phyloP scores from a whole-genome alignment of 2,888 invertebrate genomes.

The Amphipyra berbera region DNA sequence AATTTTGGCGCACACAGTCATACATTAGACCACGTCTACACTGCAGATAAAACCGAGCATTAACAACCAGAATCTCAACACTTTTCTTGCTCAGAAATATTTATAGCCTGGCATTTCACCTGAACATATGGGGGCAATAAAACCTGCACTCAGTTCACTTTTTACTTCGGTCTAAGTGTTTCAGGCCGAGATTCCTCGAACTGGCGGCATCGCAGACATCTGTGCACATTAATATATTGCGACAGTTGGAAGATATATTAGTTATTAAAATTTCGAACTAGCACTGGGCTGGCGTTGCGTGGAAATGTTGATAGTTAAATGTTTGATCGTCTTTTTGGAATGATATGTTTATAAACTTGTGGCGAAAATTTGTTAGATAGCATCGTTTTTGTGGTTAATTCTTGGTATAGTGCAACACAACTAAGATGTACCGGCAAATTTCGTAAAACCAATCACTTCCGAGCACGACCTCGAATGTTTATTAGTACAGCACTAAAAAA shows the following conservation, averaged over 20 bases:
- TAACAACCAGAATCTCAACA: slow-evolving; percentile 25
- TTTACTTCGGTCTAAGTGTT: slow-evolving; percentile 24
- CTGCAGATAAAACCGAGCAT: slow-evolving; percentile 23
- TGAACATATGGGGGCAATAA: slow-evolving; percentile 42
- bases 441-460: no score
- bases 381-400: no score
- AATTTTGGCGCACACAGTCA: slow-evolving; percentile 3
- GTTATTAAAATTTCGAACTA: slow-evolving; percentile 32
- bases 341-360: not conserved
- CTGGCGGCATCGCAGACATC: slow-evolving; percentile 49
- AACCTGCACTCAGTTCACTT: slow-evolving; percentile 36
- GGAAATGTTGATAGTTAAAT: slow-evolving; percentile 16
- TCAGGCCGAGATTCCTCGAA: slow-evolving; percentile 44
- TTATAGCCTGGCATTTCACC: slow-evolving; percentile 38
- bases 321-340: slow-evolving; percentile 1
- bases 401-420: no score
- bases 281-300: slow-evolving; percentile 5
- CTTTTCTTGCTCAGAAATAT: slow-evolving; percentile 30
- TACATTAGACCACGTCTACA: slow-evolving; percentile 1
- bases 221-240: slow-evolving; percentile 59
- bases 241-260: slow-evolving; percentile 36
- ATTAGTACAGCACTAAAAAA: no score
- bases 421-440: no score
- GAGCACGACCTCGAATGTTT: no score
- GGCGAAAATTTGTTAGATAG: no score